These are phyloP conservation scores for Atrina japonica DNA, from an alignment of 2,888 invertebrate genomes.

Conservation along the genomic window DNA sequence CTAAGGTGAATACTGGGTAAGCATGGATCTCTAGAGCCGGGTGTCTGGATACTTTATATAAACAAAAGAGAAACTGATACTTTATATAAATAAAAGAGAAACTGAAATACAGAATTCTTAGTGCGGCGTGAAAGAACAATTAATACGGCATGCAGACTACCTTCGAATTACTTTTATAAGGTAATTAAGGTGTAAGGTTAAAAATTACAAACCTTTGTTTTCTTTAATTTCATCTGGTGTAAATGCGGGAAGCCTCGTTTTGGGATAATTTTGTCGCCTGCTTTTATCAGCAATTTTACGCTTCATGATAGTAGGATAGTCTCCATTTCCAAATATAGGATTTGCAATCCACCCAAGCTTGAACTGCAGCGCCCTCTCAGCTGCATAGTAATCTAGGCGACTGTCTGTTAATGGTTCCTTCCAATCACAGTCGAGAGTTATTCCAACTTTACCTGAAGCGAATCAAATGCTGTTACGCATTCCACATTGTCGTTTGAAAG, in stretches of 20 bases:
- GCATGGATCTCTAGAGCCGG: too few species aligned
- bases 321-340: constrained; percentile 79
- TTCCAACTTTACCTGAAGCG: constrained; percentile 60
- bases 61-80: too few species aligned
- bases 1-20: too few species aligned
- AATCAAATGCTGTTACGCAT: too few species aligned
- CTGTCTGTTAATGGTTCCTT: constrained; percentile 63
- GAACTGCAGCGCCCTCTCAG: constrained; percentile 70
- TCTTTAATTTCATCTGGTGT: constrained; percentile 69
- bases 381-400: constrained; percentile 62
- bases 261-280: constrained; percentile 56
- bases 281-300: constrained; percentile 63
- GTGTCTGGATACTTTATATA: too few species aligned
- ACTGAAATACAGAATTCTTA: too few species aligned
- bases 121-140: too few species aligned
- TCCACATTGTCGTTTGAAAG: too few species aligned
- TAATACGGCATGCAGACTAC: too few species aligned
- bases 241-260: constrained; percentile 72
- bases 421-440: constrained; percentile 74
- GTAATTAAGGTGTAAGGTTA: too few species aligned
- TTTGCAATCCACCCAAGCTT: constrained; percentile 78
- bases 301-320: constrained; percentile 82
- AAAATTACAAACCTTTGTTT: constrained; percentile 63
- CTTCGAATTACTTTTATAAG: too few species aligned
- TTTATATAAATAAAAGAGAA: too few species aligned